A percentile compares a stretch with the other conserved stretches of the same genome.
phyloP scores from a whole-genome alignment of 2,888 invertebrate genomes.

The Agrotis exclamationis region DNA sequence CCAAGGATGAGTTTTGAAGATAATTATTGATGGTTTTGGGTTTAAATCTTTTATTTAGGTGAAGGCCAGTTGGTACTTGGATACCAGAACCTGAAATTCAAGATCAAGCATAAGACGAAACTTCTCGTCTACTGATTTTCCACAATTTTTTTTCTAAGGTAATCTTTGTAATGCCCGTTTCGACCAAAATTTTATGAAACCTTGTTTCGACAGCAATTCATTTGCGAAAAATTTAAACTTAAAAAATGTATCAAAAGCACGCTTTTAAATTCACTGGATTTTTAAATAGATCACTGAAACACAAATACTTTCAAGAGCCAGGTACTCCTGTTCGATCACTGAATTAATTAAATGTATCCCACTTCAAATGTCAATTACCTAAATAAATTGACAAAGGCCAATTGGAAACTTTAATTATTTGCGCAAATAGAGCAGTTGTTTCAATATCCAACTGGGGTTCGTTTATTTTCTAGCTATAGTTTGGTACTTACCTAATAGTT shows the following conservation, averaged over 20 bases:
- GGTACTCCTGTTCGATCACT: background rate
- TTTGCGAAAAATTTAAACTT: background rate
- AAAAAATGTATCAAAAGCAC: background rate
- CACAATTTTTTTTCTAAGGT: background rate
- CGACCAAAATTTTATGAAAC: background rate
- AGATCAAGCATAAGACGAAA: background rate
- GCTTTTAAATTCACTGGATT: background rate
- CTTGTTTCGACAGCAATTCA: background rate
- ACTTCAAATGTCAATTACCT: slow-evolving; percentile 21
- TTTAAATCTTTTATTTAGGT: slow-evolving; percentile 28
- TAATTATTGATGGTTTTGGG: slow-evolving; percentile 51
- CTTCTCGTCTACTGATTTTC: no score
- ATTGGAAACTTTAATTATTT: slow-evolving; percentile 9
- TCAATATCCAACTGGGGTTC: background rate
- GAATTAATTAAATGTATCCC: slow-evolving; percentile 22
- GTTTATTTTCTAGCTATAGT: slow-evolving; percentile 3
- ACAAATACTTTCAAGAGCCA: background rate
- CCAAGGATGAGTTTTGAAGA: slow-evolving; percentile 52
- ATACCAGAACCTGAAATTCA: background rate
- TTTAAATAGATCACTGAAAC: slow-evolving; percentile 3
- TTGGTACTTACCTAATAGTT: no score
- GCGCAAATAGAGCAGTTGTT: slow-evolving; percentile 1
- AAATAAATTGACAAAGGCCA: slow-evolving; percentile 22
- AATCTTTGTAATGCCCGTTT: background rate
- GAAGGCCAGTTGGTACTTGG: slow-evolving; percentile 6